phyloP scores from a whole-genome alignment of 2,888 invertebrate species.

The Scelioninae gen. 2 region DNA sequence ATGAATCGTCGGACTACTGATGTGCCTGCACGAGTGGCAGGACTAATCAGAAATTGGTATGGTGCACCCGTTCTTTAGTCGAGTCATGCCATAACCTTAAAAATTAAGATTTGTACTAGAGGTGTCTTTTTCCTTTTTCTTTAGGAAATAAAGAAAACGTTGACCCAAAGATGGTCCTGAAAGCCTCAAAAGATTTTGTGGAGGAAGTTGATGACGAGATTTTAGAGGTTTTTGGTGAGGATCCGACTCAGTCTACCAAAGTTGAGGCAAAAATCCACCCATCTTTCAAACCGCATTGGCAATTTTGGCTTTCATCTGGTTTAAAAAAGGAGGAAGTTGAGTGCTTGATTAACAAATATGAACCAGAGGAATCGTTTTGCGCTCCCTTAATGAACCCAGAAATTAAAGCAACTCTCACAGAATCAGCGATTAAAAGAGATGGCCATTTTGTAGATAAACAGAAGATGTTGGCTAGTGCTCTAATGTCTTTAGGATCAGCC shows the following conservation, averaged over 20 bases:
- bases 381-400: constrained; percentile 19
- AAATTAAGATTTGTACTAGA: not conserved
- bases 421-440: constrained; percentile 16
- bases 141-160: too few relatives aligned
- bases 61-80: constrained; percentile 18
- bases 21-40: constrained; percentile 29
- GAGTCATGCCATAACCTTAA: constrained; percentile 26
- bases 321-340: constrained; percentile 26
- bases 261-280: constrained; percentile 18
- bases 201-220: constrained; percentile 21
- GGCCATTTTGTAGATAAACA: not conserved
- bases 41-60: constrained; percentile 19
- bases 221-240: constrained; percentile 25
- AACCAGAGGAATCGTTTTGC: constrained; percentile 16
- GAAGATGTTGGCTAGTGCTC: not conserved
- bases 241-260: constrained; percentile 19
- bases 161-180: not conserved
- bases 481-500: constrained; percentile 20
- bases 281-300: constrained; percentile 43
- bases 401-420: constrained; percentile 5
- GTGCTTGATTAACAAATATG: constrained; percentile 16
- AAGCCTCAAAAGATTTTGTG: not conserved
- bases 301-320: constrained; percentile 9
- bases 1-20: too few relatives aligned
- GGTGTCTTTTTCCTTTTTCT: too few relatives aligned